Conservation (phyloP, 2,797 vertebrate genomes). For the Eremophila alpestris region DNA sequence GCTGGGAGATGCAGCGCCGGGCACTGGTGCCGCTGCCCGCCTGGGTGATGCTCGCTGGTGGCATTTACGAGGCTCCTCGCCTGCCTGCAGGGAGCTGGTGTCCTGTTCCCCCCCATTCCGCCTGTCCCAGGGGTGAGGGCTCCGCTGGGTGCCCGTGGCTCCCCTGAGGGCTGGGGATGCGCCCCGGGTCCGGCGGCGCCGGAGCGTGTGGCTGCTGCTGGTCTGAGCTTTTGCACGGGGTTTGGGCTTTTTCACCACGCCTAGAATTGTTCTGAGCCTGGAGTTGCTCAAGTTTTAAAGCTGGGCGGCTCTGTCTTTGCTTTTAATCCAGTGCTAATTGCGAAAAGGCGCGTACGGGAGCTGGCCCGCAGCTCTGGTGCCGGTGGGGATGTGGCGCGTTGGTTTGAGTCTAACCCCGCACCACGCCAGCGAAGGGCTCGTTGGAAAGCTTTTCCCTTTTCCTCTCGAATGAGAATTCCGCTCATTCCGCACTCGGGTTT, state of each 20-base stretch:
- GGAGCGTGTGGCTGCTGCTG: not conserved
- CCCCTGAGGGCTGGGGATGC: not conserved
- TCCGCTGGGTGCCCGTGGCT: not conserved
- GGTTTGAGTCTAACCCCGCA: not conserved
- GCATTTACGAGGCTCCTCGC: not conserved
- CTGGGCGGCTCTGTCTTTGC: not conserved
- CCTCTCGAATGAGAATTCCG: not conserved
- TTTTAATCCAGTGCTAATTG: not conserved
- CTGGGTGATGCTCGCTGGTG: not conserved
- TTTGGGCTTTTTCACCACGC: not conserved
- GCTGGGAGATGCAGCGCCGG: not conserved
- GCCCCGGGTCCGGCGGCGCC: not conserved
- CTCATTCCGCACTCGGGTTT: not conserved
- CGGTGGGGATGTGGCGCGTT: not conserved
- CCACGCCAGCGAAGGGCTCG: fast-evolving
- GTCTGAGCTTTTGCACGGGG: fast-evolving
- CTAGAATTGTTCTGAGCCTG: not conserved
- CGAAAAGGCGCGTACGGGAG: fast-evolving
- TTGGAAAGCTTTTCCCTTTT: not conserved
- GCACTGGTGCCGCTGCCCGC: not conserved
- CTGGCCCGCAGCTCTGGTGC: not conserved
- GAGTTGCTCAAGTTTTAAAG: not conserved
- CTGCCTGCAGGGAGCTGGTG: not conserved
- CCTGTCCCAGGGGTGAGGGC: not conserved
- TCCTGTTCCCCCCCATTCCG: fast-evolving